These are phyloP conservation scores for Upupa epops DNA, from an alignment of 2,113 vertebrate genomes.

Conservation along the genomic window DNA sequence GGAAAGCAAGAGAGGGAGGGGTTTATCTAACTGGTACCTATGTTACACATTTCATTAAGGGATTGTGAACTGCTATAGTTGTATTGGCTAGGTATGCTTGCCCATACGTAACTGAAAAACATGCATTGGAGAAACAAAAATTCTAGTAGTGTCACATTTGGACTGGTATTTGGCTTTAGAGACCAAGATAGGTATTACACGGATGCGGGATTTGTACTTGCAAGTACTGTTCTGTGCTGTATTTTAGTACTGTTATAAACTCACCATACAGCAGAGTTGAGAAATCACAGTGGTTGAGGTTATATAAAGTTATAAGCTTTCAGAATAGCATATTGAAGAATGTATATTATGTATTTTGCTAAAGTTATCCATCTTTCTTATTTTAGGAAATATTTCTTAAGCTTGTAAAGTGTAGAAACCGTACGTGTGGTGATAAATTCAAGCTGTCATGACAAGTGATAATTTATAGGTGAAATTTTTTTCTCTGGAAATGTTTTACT, in stretches of 20 bases:
- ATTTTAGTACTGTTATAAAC: neutral
- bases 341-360: conserved; percentile 40
- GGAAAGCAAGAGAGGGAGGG: neutral
- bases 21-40: neutral
- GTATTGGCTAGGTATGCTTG: neutral
- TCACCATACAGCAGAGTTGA: neutral
- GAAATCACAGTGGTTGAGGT: neutral
- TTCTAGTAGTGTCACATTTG: neutral
- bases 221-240: neutral
- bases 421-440: neutral
- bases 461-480: conserved; percentile 1
- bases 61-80: neutral
- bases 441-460: neutral
- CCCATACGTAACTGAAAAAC: neutral
- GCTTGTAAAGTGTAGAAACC: neutral
- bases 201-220: neutral
- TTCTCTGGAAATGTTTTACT: conserved; percentile 24
- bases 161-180: neutral
- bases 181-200: neutral
- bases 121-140: neutral
- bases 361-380: conserved; percentile 6
- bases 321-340: conserved; percentile 33
- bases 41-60: conserved; percentile 22
- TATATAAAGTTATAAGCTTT: conserved; percentile 15
- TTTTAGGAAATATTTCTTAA: conserved; percentile 10